phyloP scores from a whole-genome alignment of 1,140 invertebrate species.

The Sminthurides bifidus region DNA sequence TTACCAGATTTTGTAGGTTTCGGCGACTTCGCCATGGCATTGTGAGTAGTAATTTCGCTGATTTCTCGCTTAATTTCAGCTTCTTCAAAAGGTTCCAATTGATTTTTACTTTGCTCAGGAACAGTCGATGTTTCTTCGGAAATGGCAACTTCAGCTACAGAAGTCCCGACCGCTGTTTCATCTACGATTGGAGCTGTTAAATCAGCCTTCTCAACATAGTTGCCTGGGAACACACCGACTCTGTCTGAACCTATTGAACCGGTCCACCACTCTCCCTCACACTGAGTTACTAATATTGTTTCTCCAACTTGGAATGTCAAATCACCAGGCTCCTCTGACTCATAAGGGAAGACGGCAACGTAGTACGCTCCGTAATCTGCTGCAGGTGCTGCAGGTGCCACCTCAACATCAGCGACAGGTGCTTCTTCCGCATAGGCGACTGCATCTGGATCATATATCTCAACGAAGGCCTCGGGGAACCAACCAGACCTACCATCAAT shows the following conservation, averaged over 20 bases:
- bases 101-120: constrained; percentile 18
- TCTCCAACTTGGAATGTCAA: constrained; percentile 84
- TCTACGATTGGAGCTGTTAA: not conserved
- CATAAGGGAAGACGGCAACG: constrained; percentile 68
- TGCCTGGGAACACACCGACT: constrained; percentile 88
- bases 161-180: not conserved
- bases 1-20: constrained; percentile 41
- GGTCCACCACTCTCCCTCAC: constrained; percentile 97
- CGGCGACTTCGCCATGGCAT: constrained; percentile 25
- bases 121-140: too few relatives aligned
- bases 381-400: constrained; percentile 34
- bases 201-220: constrained; percentile 63
- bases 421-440: not conserved
- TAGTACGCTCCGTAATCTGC: constrained; percentile 48
- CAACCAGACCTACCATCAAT: constrained; percentile 80
- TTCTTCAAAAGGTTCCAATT: constrained; percentile 24
- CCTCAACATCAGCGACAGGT: not conserved
- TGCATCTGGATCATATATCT: constrained; percentile 47
- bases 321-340: constrained; percentile 80
- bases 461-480: constrained; percentile 95
- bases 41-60: constrained; percentile 20
- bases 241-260: constrained; percentile 64
- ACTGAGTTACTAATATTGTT: constrained; percentile 69
- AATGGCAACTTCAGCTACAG: too few relatives aligned
- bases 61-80: constrained; percentile 32